Percentiles rank a stretch among this genome's conserved stretches.
These are phyloP conservation scores for Idaea aversata DNA, from an alignment of 2,888 invertebrate genomes.

Conservation along the genomic window DNA sequence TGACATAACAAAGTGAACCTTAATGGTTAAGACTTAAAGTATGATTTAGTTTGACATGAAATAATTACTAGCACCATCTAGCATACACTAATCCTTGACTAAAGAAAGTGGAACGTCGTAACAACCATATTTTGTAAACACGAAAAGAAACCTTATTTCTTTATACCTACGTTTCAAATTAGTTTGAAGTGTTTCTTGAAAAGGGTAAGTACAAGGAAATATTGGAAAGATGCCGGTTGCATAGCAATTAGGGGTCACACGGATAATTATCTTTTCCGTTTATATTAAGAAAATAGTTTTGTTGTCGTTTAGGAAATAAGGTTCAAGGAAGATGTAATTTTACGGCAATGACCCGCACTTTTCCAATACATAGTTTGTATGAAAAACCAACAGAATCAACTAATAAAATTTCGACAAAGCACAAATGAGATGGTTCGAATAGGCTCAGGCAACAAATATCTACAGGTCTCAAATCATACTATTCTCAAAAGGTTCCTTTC, in stretches of 20 bases:
- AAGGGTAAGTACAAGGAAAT: conserved; percentile 17
- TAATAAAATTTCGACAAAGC: too few species aligned
- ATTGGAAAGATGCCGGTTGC: conserved; percentile 28
- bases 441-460: too few species aligned
- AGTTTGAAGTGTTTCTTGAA: conserved; percentile 13
- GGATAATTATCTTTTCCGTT: conserved; percentile 30
- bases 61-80: conserved; percentile 26
- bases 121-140: not conserved
- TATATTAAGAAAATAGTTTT: conserved; percentile 27
- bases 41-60: conserved; percentile 27
- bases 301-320: not conserved
- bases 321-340: too few species aligned
- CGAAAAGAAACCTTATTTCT: not conserved
- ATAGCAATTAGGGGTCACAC: conserved; percentile 33
- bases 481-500: too few species aligned
- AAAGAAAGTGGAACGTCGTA: conserved; percentile 7
- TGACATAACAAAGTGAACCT: conserved; percentile 13
- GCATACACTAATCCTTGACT: conserved; percentile 20
- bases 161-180: not conserved
- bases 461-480: too few species aligned
- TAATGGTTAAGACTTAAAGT: conserved; percentile 19
- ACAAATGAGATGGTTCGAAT: too few species aligned
- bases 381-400: too few species aligned
- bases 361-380: too few species aligned
- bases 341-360: too few species aligned